These are phyloP conservation scores for Eriocheir sinensis DNA, from an alignment of 1,140 invertebrate genomes.

Conservation along the genomic window DNA sequence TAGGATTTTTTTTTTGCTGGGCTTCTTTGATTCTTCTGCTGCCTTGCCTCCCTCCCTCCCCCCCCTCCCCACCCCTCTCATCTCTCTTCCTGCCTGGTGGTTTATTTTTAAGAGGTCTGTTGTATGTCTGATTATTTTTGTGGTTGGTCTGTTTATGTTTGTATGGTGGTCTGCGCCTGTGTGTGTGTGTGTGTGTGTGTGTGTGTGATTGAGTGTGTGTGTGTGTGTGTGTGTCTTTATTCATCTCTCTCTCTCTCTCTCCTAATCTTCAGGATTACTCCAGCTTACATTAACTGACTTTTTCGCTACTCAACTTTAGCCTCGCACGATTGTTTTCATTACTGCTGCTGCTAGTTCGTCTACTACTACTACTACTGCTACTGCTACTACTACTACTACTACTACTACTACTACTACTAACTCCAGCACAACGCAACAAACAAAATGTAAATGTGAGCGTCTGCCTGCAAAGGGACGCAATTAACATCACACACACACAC, in stretches of 20 bases:
- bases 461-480: neutral
- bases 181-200: constrained; percentile 22
- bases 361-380: neutral
- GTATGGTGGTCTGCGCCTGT: too few species aligned
- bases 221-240: constrained; percentile 5
- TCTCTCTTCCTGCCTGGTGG: neutral
- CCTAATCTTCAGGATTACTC: neutral
- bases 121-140: neutral
- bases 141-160: too few species aligned
- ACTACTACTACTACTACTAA: neutral
- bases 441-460: neutral
- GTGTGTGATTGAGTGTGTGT: neutral
- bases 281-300: neutral
- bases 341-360: too few species aligned
- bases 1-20: neutral
- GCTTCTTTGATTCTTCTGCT: neutral
- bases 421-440: neutral
- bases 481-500: neutral
- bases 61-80: neutral
- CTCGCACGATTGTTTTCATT: too few species aligned
- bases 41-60: neutral
- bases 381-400: neutral
- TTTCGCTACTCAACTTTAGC: too few species aligned
- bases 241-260: constrained; percentile 40
- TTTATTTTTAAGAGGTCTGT: neutral